Evolutionary conservation across 2,888 invertebrate genomes (phyloP).

Genomic region (Drosophila ezoana): DNA sequence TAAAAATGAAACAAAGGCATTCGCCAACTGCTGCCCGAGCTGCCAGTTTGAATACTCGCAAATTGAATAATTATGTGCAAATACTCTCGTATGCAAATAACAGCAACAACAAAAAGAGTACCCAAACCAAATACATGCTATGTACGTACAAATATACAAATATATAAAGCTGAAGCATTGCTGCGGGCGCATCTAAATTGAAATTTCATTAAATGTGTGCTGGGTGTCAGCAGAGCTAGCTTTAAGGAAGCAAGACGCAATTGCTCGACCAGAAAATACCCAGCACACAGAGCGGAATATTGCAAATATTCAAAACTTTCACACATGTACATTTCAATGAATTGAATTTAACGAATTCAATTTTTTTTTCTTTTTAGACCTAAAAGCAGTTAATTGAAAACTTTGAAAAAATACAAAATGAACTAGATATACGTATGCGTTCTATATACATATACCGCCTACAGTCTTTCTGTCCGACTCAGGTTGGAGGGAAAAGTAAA

Average conservation of each 20-base stretch:
- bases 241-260: constrained; percentile 9
- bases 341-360: no score
- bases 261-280: background rate
- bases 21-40: constrained; percentile 35
- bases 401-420: no score
- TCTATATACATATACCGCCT: no score
- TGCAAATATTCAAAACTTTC: no score
- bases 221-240: constrained; percentile 19
- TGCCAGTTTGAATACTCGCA: constrained; percentile 20
- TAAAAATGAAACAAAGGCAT: constrained; percentile 51
- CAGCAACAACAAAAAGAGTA: constrained; percentile 19
- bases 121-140: constrained; percentile 15
- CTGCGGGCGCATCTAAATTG: constrained; percentile 53
- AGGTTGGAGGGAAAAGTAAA: background rate
- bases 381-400: no score
- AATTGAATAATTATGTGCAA: constrained; percentile 75
- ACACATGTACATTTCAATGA: no score
- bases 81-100: constrained; percentile 53
- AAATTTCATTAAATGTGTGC: constrained; percentile 50
- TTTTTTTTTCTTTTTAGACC: no score
- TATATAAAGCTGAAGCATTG: constrained; percentile 11
- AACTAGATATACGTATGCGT: no score
- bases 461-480: background rate
- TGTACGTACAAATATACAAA: constrained; percentile 15
- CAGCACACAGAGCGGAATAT: background rate